Evolutionary conservation across 2,113 vertebrate genomes (phyloP), one percentile per base, ranked within the genome.

Genomic region (Seriola aureovittata): DNA sequence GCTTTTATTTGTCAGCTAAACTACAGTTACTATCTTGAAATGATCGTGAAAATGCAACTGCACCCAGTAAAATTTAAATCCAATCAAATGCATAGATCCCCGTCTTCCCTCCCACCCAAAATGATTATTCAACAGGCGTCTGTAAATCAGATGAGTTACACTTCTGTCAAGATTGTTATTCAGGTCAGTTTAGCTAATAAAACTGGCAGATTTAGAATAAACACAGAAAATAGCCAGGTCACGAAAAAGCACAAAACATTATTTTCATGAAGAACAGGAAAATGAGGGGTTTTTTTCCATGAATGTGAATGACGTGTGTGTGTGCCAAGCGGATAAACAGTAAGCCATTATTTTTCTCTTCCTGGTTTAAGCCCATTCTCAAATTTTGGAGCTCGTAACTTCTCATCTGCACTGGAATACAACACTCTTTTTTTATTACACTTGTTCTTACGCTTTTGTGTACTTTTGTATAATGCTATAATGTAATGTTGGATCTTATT

Each of bases 301-400:
- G 19, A 23, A 12, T 59, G 8, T 57, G 36, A 65, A 54, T 54
- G 19, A 57, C 16, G 32, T 58, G 42, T 59, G 10, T 44, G 44
- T 23, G 46, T 42, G 40, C 23, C 71, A 66, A 23, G 42, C 38
- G 14, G n/a, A 75, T 60, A 78, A 64, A 70, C 48, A 64, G 62
- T 55, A 32, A 74, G 38, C 14, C 32, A 10, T 57, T 62, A 63
- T 57, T 75, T 81, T 62, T 16, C 54, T 71, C 34, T n/a, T 73
- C 25, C 38, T 71, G 23, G 4, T 66, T 60, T 13, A 44, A 85
- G 23, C n/a, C 29, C 25, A 54, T 9, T 68, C 42, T 50, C 11
- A 67, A 21, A 40, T 60, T 59, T 50, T 68, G 60, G 48, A 66
- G 9, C 40, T n/a, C 7, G 3, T 14, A 54, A 63, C 10, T 46